phyloP scores from a whole-genome alignment of 2,113 vertebrate genomes.

The Apistogramma diplotaenia region DNA sequence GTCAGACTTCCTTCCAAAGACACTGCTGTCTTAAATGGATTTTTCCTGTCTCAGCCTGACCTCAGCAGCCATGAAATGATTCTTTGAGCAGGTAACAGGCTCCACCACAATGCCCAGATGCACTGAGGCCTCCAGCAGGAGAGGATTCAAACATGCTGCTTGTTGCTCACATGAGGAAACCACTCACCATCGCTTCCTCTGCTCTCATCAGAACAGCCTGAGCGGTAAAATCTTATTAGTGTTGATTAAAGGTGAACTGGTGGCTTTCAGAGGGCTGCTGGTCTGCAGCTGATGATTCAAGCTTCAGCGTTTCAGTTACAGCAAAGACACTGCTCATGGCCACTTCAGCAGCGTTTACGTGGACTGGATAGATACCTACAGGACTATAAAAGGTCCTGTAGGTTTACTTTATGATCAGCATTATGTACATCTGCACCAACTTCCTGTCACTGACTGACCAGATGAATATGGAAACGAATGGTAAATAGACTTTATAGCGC shows the following conservation, averaged over 20 bases:
- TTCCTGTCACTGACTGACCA: background rate
- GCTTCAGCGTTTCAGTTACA: background rate
- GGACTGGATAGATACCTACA: background rate
- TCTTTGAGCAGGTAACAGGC: background rate
- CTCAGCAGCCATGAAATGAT: background rate
- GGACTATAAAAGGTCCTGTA: background rate
- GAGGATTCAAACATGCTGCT: too few species aligned
- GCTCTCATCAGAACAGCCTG: too few species aligned
- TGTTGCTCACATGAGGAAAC: too few species aligned
- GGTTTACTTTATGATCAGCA: background rate
- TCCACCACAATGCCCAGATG: background rate
- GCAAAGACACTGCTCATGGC: background rate
- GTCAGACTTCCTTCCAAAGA: background rate
- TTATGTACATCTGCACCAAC: background rate
- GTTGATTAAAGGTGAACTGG: accelerated
- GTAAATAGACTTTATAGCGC: too few species aligned
- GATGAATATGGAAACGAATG: accelerated
- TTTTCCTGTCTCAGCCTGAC: background rate
- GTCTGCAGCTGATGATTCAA: background rate
- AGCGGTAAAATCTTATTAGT: background rate
- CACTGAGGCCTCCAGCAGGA: accelerated
- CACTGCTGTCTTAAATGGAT: background rate
- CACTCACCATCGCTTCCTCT: too few species aligned
- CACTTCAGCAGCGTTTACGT: background rate
- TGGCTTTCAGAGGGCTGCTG: background rate